Base-by-base conservation (phyloP, 2,888 invertebrate genomes). In the Latrodectus hesperus region DNA sequence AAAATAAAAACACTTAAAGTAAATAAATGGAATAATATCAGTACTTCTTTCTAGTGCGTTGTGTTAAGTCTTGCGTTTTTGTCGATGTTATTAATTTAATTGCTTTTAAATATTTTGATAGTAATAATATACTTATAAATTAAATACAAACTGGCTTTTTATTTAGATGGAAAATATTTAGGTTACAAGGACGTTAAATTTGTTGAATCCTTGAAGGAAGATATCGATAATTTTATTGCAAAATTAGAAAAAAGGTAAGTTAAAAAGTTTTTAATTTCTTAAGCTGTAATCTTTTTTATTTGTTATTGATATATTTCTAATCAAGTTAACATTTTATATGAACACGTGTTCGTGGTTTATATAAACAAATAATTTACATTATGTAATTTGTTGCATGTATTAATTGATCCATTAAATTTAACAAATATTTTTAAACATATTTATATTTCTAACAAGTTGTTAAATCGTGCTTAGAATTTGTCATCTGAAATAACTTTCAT, bases 211-310 rank as follows among this genome's bases (percentile, higher is more conserved):
- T 17, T 88, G 9, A 71, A 78, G 11, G 70, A 75, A 53, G 88
- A 88, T 72, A 65, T 88, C 11, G 71, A 84, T 52, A 6, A 67
- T 17, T 88, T 79, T 84, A n/a, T 49, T n/a, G 55, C 74, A 55
- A 78, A 73, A 68, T 53, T 92, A 91, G n/a, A 55, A 10, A 38
- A 84, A 17, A 77, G 71, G 87, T 87, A 73, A 49, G 38, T 71
- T 38, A 3, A 38, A 38, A 38, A 5, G 17, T 76, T n/a, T 10
- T 51, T 6, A 4, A 17, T 22, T 16, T 74, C 55, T 26, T 74
- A 12, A 14, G 9, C 12, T 22, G 0, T 10, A 8, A 3, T 55
- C 9, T 38, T 22, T 53, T 53, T 3, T 53, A 55, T 12, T 38
- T 60, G n/a, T 38, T 22, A 14, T 26, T 26, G 14, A 11, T 51